Base-by-base conservation (phyloP, 2,888 invertebrate species). In the Heliothis peltigera region DNA sequence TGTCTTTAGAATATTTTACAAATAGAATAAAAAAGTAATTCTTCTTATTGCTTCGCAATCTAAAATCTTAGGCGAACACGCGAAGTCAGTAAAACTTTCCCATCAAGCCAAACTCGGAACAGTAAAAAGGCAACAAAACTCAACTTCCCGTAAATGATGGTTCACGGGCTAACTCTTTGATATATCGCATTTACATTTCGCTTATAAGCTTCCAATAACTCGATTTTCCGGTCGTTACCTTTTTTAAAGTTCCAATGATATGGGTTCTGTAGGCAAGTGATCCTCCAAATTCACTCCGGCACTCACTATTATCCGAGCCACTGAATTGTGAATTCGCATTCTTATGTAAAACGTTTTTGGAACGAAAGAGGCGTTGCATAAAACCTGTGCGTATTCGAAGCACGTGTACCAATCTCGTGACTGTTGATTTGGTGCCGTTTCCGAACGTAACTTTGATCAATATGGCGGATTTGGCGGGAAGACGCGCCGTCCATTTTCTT, bases 241-340 rank as follows among this genome's bases (percentile, higher is more conserved):
- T 85, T 84, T 84, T 83, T 84, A 87, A 83, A 84, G 81, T 80
- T 79, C 76, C 71, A 79, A 76, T 83, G 79, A 76, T 75, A 75
- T 70, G 68, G 60, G 64, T 65, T 75, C 77, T 79, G 76, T 64
- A 78, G 73, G 66, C 66, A 79, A 80, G 70, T 73, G 75, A 89
- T 89, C 87, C 82, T 84, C 76, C 76, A 75, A 83, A 89, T 90
- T 88, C 87, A 88, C 84, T 88, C 81, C 79, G 63, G 70, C 82
- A 75, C 76, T 80, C 83, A 91, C 92, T 93, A 94, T 94, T 92
- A 93, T 90, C 84, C 93, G 88, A 89, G 71, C 82, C 94, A 92
- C 75, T 93, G 94, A 84, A 65, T 89, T 89, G 92, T 75, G 87
- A 91, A 89, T 88, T 89, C 85, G 84, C 86, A 90, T 93, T 91